These are phyloP conservation scores for Bagarius yarrelli DNA, from an alignment of 2,113 vertebrate genomes.

Conservation along the genomic window DNA sequence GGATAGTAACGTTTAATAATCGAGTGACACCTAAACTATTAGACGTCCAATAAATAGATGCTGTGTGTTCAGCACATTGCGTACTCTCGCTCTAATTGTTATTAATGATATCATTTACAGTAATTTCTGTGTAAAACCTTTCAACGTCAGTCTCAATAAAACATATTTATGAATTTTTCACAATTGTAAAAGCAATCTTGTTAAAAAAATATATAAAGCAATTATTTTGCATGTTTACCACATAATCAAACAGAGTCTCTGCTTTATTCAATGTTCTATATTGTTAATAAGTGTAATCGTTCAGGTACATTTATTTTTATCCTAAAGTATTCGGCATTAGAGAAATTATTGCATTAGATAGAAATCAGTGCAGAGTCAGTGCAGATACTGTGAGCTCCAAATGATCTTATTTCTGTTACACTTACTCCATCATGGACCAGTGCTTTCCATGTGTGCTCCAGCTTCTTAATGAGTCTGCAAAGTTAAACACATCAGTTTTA, in stretches of 20 bases:
- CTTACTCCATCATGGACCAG: conserved; percentile 96
- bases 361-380: not conserved
- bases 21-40: too few relatives aligned
- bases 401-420: conserved; percentile 26
- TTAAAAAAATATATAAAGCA: not conserved
- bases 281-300: not conserved
- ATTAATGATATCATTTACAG: not conserved
- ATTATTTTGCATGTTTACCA: not conserved
- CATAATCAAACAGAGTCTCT: not conserved
- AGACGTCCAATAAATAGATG: too few relatives aligned
- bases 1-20: too few relatives aligned
- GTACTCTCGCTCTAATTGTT: not conserved
- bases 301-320: not conserved
- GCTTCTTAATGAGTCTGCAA: conserved; percentile 90
- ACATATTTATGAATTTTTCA: not conserved
- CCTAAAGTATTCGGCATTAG: not conserved
- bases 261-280: not conserved
- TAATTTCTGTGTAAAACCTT: not conserved
- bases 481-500: conserved; percentile 51
- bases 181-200: not conserved
- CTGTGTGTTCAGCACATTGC: too few relatives aligned
- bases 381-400: not conserved
- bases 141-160: not conserved
- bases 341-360: not conserved
- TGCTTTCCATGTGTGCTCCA: conserved; percentile 98